Evolutionary conservation across 2,113 vertebrate species (phyloP).

Genomic region (Gymnarchus niloticus): DNA sequence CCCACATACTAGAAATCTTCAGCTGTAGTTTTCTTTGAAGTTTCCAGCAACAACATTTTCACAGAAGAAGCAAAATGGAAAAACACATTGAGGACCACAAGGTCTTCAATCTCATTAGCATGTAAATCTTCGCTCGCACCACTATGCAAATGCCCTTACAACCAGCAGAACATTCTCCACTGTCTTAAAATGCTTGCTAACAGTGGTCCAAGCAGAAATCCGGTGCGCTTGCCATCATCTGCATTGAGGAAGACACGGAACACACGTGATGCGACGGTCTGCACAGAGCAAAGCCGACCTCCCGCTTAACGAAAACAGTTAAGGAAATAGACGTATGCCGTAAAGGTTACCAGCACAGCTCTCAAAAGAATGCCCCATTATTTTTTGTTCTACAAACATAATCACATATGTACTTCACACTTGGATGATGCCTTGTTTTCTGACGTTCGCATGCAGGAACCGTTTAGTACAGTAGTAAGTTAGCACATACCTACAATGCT

Average conservation of each 20-base stretch:
- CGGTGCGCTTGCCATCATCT: neutral
- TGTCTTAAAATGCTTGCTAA: neutral
- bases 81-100: neutral
- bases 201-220: neutral
- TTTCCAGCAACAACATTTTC: neutral
- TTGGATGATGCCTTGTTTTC: neutral
- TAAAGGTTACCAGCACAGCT: neutral
- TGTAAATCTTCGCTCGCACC: neutral
- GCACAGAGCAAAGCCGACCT: neutral
- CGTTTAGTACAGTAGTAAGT: neutral
- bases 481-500: neutral
- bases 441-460: neutral
- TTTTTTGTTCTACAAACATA: neutral
- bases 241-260: neutral
- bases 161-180: neutral
- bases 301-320: neutral
- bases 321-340: neutral
- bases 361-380: neutral
- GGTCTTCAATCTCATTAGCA: constrained; percentile 3
- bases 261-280: neutral
- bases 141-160: neutral
- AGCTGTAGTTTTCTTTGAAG: neutral
- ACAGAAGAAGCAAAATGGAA: neutral
- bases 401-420: neutral
- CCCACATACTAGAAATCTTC: neutral